Base-by-base conservation (phyloP, 2,113 vertebrate genomes). In the Maccullochella peelii region DNA sequence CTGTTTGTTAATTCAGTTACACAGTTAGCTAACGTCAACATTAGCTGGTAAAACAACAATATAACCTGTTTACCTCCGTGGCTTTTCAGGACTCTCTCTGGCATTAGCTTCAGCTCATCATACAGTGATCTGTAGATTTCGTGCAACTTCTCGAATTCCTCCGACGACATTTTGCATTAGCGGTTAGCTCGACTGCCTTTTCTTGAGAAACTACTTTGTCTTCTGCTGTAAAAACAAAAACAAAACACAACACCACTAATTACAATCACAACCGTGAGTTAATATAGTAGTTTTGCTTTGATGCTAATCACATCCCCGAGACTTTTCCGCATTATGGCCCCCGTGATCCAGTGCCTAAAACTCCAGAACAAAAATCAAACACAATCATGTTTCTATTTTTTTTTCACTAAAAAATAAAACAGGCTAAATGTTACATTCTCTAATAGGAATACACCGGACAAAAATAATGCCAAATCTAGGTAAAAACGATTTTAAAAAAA, bases 91-190 rank as follows among this genome's bases (percentile, higher is more conserved):
- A 95, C 94, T 74, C 91, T 94, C 18, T 96, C 96, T 6, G 96
- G 95, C 36, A 95, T 94, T 18, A 92, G 88, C 72, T 91, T 96
- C 14, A 98, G 90, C 36, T 97, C 94, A 0, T 96, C 96, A 30
- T 96, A 96, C 70, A 97, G 80, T 0, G 94, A 94, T 27, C 79
- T 94, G 92, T 96, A 99, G 47, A 98, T 96, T 73, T 98, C 98
- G 27, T 98, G 97, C 66, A 99, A 88, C 90, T 97, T 98, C 94
- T 99, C 97, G 75, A 97, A 95, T 81, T 98, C 97, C 88, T 98
- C 97, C 1, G 97, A 98, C 33, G 97, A 98, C 96, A 92, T 97
- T 83, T 58, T 83, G 15, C 0, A 0, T n/a, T 0, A 2, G 54
- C 30, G 6, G 3, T 33, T 38, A 7, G 18, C 8, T 42, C 5